Conservation (phyloP, 2,797 vertebrate species). For the Oreochromis grahami region DNA sequence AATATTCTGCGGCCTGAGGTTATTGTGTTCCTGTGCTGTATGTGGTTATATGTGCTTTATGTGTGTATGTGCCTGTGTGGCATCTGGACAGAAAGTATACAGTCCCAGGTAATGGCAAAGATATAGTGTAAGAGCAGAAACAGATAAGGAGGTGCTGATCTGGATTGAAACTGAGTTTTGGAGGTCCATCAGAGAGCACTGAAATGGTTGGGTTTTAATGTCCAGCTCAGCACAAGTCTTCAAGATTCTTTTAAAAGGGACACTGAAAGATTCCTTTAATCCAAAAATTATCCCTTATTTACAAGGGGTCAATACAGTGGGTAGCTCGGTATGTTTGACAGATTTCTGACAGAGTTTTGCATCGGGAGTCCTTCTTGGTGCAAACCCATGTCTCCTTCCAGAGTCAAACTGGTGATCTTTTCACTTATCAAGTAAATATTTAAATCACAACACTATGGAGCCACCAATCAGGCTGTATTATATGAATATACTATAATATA, state of each 20-base stretch:
- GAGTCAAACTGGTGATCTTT: not conserved
- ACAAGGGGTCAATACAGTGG: not conserved
- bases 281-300: not conserved
- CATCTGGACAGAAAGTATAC: constrained; percentile 24
- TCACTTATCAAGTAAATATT: not conserved
- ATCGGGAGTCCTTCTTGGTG: not conserved
- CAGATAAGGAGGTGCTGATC: not conserved
- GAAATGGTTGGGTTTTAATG: not conserved
- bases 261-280: not conserved
- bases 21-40: constrained; percentile 67
- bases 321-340: not conserved
- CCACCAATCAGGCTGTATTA: not conserved
- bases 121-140: constrained; percentile 29
- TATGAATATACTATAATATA: not conserved
- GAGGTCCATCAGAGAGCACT: not conserved
- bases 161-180: constrained; percentile 4
- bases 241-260: not conserved
- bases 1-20: constrained; percentile 85
- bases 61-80: constrained; percentile 35
- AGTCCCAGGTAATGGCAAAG: constrained; percentile 39
- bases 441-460: not conserved
- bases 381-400: not conserved
- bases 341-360: not conserved
- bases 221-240: not conserved
- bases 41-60: constrained; percentile 45